A percentile compares a stretch with the other conserved stretches of the same genome.
Evolutionary conservation across 2,797 vertebrate species (phyloP).

Genomic region (Danio aesculapii): DNA sequence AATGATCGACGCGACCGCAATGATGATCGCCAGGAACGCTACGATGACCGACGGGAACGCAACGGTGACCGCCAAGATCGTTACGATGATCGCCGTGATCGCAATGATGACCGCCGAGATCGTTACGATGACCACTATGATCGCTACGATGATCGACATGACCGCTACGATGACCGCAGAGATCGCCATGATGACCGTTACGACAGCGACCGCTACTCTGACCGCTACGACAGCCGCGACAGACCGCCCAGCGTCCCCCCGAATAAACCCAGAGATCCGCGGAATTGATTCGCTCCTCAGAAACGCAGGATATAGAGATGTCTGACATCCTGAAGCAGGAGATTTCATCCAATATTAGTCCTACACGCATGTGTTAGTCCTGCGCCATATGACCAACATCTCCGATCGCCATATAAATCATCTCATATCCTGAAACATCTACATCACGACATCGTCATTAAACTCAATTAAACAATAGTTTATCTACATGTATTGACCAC

Average conservation of each 20-base stretch:
- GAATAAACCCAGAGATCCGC: conserved; percentile 63
- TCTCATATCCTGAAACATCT: no score
- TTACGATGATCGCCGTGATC: conserved; percentile 24
- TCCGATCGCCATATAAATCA: no score
- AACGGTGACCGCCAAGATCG: background rate
- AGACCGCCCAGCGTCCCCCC: conserved; percentile 60
- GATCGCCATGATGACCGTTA: conserved; percentile 6
- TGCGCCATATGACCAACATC: no score
- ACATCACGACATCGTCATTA: no score
- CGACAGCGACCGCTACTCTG: conserved; percentile 26
- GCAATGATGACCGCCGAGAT: background rate
- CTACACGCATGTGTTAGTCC: no score
- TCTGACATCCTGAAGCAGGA: background rate
- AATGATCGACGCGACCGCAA: conserved; percentile 36
- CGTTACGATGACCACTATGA: background rate
- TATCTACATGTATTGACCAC: no score
- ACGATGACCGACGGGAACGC: conserved; percentile 32
- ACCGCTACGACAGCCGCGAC: conserved; percentile 42
- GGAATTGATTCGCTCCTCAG: background rate
- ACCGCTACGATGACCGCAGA: background rate
- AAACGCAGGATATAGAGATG: background rate
- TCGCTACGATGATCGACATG: background rate
- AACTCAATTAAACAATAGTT: no score
- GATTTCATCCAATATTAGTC: no score
- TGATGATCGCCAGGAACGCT: conserved; percentile 24